Conservation (phyloP, 2,888 invertebrate genomes). For the Auanema sp. region DNA sequence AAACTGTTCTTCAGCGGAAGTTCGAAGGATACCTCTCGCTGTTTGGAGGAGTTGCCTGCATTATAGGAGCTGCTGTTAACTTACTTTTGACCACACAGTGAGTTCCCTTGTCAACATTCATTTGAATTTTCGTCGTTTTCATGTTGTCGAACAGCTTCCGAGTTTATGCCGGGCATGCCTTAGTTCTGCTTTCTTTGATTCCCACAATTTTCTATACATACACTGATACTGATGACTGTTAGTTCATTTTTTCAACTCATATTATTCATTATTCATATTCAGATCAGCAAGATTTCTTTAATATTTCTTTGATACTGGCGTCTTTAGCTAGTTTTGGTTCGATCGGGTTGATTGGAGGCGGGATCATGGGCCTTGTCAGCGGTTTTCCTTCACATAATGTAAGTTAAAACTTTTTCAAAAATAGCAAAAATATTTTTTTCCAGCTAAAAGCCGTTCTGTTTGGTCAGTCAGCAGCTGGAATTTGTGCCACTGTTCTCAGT, state of each 20-base stretch:
- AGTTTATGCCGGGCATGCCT: slow-evolving; percentile 42
- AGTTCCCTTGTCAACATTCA: not conserved
- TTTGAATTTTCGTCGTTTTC: slow-evolving; percentile 10
- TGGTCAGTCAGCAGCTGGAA: slow-evolving; percentile 45
- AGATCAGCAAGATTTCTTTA: slow-evolving; percentile 41
- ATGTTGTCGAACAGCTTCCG: slow-evolving; percentile 38
- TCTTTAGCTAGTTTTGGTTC: slow-evolving; percentile 41
- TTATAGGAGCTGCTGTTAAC: slow-evolving; percentile 40
- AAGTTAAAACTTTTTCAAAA: slow-evolving; percentile 9
- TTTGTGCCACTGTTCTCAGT: slow-evolving; percentile 27
- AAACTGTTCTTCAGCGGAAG: slow-evolving; percentile 21
- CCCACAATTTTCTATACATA: slow-evolving; percentile 39
- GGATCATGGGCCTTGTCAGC: slow-evolving; percentile 38
- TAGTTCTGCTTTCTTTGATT: slow-evolving; percentile 41
- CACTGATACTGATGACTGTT: slow-evolving; percentile 38
- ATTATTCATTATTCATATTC: not conserved
- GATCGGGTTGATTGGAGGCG: slow-evolving; percentile 45
- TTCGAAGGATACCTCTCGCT: slow-evolving; percentile 45
- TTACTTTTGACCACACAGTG: slow-evolving; percentile 35
- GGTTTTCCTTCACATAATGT: slow-evolving; percentile 38
- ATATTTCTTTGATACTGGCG: slow-evolving; percentile 33
- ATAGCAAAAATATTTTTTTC: slow-evolving; percentile 8
- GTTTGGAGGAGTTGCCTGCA: slow-evolving; percentile 39
- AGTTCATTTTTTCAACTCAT: not conserved
- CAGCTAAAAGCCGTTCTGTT: slow-evolving; percentile 46